phyloP scores from a whole-genome alignment of 2,888 invertebrate genomes.

The Drosophila meridionalis region DNA sequence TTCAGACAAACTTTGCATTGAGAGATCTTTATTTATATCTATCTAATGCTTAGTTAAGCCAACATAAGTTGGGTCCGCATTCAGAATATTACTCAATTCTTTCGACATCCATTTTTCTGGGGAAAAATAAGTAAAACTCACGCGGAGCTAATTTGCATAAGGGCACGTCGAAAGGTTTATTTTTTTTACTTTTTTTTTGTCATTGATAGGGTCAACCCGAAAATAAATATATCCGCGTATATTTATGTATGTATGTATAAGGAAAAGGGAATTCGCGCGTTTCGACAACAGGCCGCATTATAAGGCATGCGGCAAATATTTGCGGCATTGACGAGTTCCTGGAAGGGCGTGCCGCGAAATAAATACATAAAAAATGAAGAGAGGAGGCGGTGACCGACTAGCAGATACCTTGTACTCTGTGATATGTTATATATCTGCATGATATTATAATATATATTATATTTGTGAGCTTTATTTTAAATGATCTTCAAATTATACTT shows the following conservation, averaged over 20 bases:
- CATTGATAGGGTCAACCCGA: constrained; percentile 35
- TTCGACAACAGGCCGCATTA: constrained; percentile 11
- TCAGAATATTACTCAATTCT: constrained; percentile 19
- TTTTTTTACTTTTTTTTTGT: constrained; percentile 6
- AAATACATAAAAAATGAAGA: constrained; percentile 26
- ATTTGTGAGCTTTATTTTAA: not conserved
- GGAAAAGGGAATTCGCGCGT: constrained; percentile 21
- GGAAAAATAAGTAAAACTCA: constrained; percentile 19
- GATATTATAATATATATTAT: too few relatives aligned
- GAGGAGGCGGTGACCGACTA: not conserved
- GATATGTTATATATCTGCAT: too few relatives aligned
- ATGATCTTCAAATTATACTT: not conserved
- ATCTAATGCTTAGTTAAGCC: constrained; percentile 20
- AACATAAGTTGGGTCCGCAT: constrained; percentile 10
- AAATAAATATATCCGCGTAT: not conserved
- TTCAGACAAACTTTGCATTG: not conserved
- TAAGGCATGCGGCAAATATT: constrained; percentile 70
- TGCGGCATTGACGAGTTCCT: constrained; percentile 64
- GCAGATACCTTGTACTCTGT: not conserved
- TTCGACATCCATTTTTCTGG: not conserved
- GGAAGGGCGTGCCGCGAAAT: constrained; percentile 69
- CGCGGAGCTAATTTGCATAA: constrained; percentile 57
- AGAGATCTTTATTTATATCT: constrained; percentile 5
- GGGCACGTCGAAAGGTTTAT: constrained; percentile 36
- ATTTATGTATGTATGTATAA: not conserved